These are phyloP conservation scores for Panurus biarmicus DNA, from an alignment of 2,113 vertebrate species.

Conservation along the genomic window DNA sequence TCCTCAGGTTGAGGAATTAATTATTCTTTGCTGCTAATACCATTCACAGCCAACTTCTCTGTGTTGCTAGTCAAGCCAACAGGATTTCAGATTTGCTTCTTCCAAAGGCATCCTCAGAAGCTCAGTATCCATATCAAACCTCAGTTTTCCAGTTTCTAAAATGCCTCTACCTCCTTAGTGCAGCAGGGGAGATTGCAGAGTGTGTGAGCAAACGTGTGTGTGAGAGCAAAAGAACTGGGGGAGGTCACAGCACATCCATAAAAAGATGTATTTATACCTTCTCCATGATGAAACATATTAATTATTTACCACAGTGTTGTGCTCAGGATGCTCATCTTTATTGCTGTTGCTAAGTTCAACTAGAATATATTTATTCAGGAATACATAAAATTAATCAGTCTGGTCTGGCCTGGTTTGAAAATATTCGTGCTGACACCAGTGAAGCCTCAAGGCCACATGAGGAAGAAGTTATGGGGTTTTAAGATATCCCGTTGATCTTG, in stretches of 20 bases:
- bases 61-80: not conserved
- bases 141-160: not conserved
- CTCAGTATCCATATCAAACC: not conserved
- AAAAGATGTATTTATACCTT: not conserved
- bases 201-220: accelerated
- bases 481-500: not conserved
- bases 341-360: not conserved
- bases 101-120: not conserved
- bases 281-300: not conserved
- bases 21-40: not conserved
- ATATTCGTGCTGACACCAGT: not conserved
- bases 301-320: too few species aligned
- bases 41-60: not conserved
- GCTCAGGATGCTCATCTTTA: not conserved
- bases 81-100: not conserved
- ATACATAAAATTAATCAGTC: not conserved
- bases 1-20: not conserved
- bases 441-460: not conserved
- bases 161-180: not conserved
- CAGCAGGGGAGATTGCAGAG: not conserved
- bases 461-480: not conserved
- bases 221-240: not conserved
- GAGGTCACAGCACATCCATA: not conserved
- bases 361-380: not conserved
- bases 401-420: not conserved